phyloP scores from a whole-genome alignment of 2,888 invertebrate species.

The Spisula solida region DNA sequence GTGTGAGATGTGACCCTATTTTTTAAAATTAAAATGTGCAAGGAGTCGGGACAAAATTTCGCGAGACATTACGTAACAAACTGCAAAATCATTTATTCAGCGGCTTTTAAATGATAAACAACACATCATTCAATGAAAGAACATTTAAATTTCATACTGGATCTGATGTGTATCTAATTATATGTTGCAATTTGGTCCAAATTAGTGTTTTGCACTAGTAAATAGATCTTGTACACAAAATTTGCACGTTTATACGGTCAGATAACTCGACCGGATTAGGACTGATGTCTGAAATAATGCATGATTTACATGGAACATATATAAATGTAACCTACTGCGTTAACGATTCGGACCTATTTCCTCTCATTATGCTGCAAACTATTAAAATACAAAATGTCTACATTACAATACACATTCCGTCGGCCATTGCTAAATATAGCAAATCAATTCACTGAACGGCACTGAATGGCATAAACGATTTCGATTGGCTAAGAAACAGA shows the following conservation, averaged over 20 bases:
- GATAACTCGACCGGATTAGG: background rate
- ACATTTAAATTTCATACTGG: background rate
- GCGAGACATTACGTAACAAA: background rate
- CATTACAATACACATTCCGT: constrained; percentile 78
- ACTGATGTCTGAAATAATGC: background rate
- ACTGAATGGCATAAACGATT: constrained; percentile 70
- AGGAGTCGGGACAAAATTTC: background rate
- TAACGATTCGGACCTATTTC: constrained; percentile 19
- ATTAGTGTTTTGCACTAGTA: constrained; percentile 58
- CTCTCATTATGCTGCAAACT: constrained; percentile 49
- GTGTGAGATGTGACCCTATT: background rate
- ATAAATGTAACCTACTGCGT: constrained; percentile 49
- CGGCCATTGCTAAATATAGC: constrained; percentile 82
- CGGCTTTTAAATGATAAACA: background rate
- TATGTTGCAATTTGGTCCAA: constrained; percentile 48
- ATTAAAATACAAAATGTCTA: constrained; percentile 60
- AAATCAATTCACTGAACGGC: constrained; percentile 78
- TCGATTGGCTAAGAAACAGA: constrained; percentile 71
- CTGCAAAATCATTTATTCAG: background rate
- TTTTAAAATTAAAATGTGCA: constrained; percentile 7
- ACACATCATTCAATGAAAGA: background rate
- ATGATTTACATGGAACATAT: background rate
- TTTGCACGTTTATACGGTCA: constrained; percentile 25
- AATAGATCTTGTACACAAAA: constrained; percentile 38
- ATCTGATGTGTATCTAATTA: constrained; percentile 28